Percentiles rank a stretch among this genome's conserved stretches.
These are phyloP conservation scores for Lasioglossum albipes DNA, from an alignment of 1,140 invertebrate genomes.

Conservation along the genomic window DNA sequence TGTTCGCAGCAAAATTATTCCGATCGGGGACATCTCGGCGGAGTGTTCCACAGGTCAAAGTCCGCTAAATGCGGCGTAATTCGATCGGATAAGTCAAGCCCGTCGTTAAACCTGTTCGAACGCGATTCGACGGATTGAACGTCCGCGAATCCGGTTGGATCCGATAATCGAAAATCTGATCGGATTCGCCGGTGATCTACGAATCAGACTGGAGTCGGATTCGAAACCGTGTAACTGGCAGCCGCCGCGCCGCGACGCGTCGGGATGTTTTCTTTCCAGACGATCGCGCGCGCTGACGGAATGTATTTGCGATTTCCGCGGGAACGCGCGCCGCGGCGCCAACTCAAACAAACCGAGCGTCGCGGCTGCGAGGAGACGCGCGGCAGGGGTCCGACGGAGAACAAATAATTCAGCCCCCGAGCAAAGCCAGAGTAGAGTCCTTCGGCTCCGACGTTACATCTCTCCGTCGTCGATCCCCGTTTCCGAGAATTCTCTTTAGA, in stretches of 20 bases:
- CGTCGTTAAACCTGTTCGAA: too few species aligned
- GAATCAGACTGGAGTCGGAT: neutral
- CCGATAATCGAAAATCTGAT: neutral
- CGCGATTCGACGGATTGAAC: too few species aligned
- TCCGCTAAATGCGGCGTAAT: too few species aligned
- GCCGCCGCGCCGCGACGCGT: neutral
- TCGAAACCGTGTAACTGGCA: neutral
- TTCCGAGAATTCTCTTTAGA: too few species aligned
- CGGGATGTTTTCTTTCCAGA: slow-evolving; percentile 43
- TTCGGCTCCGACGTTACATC: slow-evolving; percentile 2
- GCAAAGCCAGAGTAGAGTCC: slow-evolving; percentile 26
- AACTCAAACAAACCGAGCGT: slow-evolving; percentile 55
- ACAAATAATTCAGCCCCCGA: slow-evolving; percentile 51
- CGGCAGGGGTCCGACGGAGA: slow-evolving; percentile 28
- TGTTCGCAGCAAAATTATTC: too few species aligned
- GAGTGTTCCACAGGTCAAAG: too few species aligned
- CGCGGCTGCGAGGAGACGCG: slow-evolving; percentile 37
- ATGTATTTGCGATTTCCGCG: slow-evolving; percentile 42
- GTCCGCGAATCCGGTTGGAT: too few species aligned
- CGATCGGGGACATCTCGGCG: too few species aligned
- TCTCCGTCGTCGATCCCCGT: neutral
- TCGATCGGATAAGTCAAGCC: too few species aligned
- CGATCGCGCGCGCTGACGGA: slow-evolving; percentile 22
- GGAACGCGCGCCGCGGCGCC: slow-evolving; percentile 38
- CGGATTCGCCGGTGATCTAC: neutral